Base-by-base conservation (phyloP, 2,888 invertebrate species). In the Apamea anceps region DNA sequence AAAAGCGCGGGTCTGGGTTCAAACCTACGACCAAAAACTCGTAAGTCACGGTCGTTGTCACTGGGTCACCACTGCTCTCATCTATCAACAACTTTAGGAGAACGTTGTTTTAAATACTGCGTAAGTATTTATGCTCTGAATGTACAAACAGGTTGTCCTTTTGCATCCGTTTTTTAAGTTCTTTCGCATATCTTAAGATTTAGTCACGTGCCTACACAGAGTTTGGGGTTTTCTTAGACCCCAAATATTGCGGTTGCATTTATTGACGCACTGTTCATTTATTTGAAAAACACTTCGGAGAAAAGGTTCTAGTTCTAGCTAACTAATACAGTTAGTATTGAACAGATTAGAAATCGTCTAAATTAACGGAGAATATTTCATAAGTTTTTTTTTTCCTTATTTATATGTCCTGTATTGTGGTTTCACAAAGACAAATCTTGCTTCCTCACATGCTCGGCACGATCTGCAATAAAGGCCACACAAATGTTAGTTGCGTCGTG, bases 211-310 rank as follows among this genome's bases (percentile, higher is more conserved):
- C 15, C 8, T 8, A 18, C 25, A 28, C 51, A 66, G 54, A 8
- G 12, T 68, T 66, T 80, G 67, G 84, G 82, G 28, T 73, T 85
- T 82, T 42, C 32, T 37, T 21, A 77, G 67, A 76, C 51, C 60
- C 48, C 57, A 37, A 83, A 80, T 12, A 65, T 73, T 79, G 42
- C 32, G 57, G 70, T 73, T 51, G n/a, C 48, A 63, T 42, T 62
- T 18, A 68, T 1, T 83, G 78, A 81, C 81, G 71, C 45, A 77
- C 5, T 15, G 21, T 7, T 10, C 0, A 15, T 28, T 25, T 0
- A 25, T 28, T 37, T 18, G 15, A n/a, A 18, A 60, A 71, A 77
- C 42, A 71, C 1, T 81, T 51, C 77, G 15, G 13, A 32, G 77
- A 51, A 71, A 42, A 62, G 3, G 13, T n/a, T 32, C 32, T 15